These are phyloP conservation scores for Emmelina monodactyla DNA, from an alignment of 2,888 invertebrate genomes.

Conservation along the genomic window DNA sequence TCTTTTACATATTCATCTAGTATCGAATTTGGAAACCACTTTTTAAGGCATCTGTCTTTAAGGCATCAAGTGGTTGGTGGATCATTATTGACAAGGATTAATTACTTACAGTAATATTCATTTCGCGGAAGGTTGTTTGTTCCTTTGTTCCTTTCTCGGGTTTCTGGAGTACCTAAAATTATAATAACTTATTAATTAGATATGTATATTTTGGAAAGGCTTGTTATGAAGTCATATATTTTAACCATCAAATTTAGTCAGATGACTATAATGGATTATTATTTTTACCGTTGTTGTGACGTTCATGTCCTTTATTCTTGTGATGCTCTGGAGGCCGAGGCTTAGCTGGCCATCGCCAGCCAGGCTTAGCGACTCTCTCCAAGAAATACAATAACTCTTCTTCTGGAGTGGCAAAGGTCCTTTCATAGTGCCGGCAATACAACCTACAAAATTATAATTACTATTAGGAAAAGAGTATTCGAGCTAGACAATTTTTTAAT, in stretches of 20 bases:
- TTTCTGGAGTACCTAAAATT: constrained; percentile 39
- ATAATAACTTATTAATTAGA: constrained; percentile 11
- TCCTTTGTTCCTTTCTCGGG: constrained; percentile 42
- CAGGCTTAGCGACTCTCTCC: constrained; percentile 78
- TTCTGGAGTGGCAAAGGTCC: constrained; percentile 75
- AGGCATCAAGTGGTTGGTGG: no score
- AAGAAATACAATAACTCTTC: constrained; percentile 81
- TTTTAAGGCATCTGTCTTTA: no score
- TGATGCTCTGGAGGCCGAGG: constrained; percentile 74
- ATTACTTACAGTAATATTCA: constrained; percentile 61
- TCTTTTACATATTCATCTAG: no score
- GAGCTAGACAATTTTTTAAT: not conserved
- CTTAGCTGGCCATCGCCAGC: constrained; percentile 84
- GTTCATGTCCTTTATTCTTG: constrained; percentile 56
- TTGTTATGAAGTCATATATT: not conserved
- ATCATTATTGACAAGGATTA: constrained; percentile 2
- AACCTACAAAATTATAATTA: constrained; percentile 71
- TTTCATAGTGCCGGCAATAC: constrained; percentile 76
- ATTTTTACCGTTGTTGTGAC: constrained; percentile 46
- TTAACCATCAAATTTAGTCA: not conserved
- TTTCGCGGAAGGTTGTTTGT: constrained; percentile 48
- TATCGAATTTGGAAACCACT: no score
- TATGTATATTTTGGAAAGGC: not conserved
- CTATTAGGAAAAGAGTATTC: no score
- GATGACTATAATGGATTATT: no score